These are phyloP conservation scores for Lucinisca nassula DNA, from an alignment of 2,888 invertebrate genomes.

Conservation along the genomic window DNA sequence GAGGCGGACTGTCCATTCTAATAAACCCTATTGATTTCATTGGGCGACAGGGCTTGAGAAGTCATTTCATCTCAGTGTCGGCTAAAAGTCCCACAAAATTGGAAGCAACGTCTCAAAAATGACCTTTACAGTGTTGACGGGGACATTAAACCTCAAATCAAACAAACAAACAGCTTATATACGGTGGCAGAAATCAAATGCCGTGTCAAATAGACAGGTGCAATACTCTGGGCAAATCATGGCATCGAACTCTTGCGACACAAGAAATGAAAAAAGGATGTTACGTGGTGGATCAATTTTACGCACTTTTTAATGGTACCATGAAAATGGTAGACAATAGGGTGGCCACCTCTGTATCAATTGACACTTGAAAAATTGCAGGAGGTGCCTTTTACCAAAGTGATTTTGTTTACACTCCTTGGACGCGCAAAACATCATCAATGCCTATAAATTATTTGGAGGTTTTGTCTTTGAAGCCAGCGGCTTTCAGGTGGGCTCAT, in stretches of 20 bases:
- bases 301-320: not conserved
- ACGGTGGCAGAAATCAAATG: slow-evolving; percentile 21
- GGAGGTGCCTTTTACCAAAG: not conserved
- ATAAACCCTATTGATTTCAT: no score
- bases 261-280: not conserved
- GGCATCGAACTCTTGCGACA: slow-evolving; percentile 5
- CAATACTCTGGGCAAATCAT: not conserved
- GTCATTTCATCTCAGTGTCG: no score
- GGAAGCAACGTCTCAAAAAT: no score
- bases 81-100: no score
- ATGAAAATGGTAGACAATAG: not conserved
- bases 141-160: no score
- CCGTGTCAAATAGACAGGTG: not conserved
- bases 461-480: not conserved
- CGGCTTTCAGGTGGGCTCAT: not conserved
- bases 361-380: not conserved
- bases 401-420: not conserved
- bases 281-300: not conserved
- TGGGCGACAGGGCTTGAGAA: no score
- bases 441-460: not conserved
- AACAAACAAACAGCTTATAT: no score
- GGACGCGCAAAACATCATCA: not conserved
- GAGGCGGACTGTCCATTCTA: no score
- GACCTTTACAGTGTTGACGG: no score
- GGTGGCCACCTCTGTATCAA: not conserved